Conservation (phyloP, 1,140 invertebrate genomes). For the Dryas iulia region DNA sequence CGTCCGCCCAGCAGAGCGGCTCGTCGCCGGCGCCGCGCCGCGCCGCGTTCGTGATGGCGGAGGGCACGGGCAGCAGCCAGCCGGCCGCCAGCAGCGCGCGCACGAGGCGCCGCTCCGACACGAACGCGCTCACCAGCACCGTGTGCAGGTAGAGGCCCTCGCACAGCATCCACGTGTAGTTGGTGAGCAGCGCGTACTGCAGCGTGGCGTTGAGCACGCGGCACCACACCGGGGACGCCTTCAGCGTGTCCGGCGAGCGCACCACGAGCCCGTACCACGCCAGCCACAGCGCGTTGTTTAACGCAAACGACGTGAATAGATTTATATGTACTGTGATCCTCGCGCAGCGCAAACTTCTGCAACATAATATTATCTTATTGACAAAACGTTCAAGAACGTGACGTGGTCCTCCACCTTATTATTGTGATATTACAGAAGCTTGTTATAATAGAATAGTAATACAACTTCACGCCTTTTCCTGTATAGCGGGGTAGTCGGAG, state of each 20-base stretch:
- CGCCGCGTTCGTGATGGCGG: constrained; percentile 85
- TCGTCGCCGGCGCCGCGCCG: constrained; percentile 67
- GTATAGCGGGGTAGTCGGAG: too few relatives aligned
- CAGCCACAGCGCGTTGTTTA: constrained; percentile 87
- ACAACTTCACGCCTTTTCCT: too few relatives aligned
- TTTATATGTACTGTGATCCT: constrained; percentile 96
- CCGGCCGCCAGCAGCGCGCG: constrained; percentile 91
- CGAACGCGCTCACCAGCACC: constrained; percentile 94
- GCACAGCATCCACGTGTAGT: constrained; percentile 97
- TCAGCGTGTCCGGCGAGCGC: constrained; percentile 73
- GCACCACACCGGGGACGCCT: constrained; percentile 86
- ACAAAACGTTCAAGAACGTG: neutral
- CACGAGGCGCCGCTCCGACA: constrained; percentile 91
- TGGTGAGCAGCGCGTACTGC: constrained; percentile 94
- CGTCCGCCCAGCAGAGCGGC: constrained; percentile 88
- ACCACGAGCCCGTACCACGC: constrained; percentile 83
- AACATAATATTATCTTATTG: constrained; percentile 13
- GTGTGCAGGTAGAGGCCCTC: constrained; percentile 97
- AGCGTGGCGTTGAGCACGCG: constrained; percentile 90
- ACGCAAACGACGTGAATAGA: constrained; percentile 93
- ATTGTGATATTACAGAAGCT: too few relatives aligned
- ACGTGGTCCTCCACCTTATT: too few relatives aligned
- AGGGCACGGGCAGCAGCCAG: constrained; percentile 90
- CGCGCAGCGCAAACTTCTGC: constrained; percentile 87
- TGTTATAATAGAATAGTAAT: too few relatives aligned